These are phyloP conservation scores for Pandemis corylana DNA, from an alignment of 2,888 invertebrate species.

Conservation along the genomic window DNA sequence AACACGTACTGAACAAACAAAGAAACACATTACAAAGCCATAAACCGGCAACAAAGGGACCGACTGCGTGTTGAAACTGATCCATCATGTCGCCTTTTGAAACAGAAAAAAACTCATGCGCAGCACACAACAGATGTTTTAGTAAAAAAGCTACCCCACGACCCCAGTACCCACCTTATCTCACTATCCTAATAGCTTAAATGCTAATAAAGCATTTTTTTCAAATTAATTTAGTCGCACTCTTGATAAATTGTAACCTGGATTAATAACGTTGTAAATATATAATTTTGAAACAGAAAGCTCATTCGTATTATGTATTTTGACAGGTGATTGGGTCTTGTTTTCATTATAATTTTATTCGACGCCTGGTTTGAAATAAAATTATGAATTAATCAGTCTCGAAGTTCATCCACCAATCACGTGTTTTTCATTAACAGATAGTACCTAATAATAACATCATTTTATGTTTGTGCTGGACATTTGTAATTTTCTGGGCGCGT, in stretches of 20 bases:
- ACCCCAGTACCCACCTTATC: conserved; percentile 62
- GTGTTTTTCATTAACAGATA: conserved; percentile 19
- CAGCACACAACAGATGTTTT: conserved; percentile 83
- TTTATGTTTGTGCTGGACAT: conserved; percentile 16
- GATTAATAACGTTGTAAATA: conserved; percentile 36
- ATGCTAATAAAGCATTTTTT: conserved; percentile 72
- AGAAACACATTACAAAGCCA: conserved; percentile 84
- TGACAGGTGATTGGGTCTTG: conserved; percentile 26
- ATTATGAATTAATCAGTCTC: neutral
- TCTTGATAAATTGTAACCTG: conserved; percentile 31
- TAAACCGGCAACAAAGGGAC: conserved; percentile 82
- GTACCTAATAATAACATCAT: conserved; percentile 21
- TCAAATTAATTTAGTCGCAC: conserved; percentile 30
- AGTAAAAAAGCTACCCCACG: conserved; percentile 77
- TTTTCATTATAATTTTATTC: conserved; percentile 7
- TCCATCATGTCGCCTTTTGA: conserved; percentile 85
- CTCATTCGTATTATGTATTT: conserved; percentile 22
- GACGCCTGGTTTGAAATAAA: neutral
- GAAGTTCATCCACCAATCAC: conserved; percentile 13
- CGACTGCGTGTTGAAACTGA: conserved; percentile 85
- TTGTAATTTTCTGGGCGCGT: conserved; percentile 3
- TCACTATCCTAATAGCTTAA: conserved; percentile 74
- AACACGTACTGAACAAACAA: conserved; percentile 82
- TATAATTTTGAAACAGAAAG: conserved; percentile 16
- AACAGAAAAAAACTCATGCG: conserved; percentile 80